Base-by-base conservation (phyloP, 2,797 vertebrate species). In the Cheirogaleus major region DNA sequence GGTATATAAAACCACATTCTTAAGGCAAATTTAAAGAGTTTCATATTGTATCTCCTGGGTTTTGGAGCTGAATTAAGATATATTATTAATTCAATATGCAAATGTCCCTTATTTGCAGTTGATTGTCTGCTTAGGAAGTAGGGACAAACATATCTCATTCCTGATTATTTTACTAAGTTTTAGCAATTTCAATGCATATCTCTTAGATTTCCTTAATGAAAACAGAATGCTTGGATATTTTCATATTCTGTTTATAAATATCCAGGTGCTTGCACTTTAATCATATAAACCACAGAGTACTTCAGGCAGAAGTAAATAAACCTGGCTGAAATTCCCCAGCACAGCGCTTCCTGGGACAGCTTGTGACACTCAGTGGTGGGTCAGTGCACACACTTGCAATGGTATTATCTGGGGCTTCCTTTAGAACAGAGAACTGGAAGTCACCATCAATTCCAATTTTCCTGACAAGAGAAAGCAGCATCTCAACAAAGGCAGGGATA, bases 211-310 rank as follows among this genome's bases (percentile, higher is more conserved):
- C 89, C 65, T 96, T 95, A 88, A 93, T 57, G 23, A 76, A 95
- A 95, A 91, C 27, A 92, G 52, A 93, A 89, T 95, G 45, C 63
- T 45, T 79, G 45, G 35, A 13, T 95, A 91, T 82, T 92, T 96
- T 92, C 63, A 61, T 50, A 23, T 65, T 72, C 57, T 95, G 91
- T 95, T 96, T 85, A 93, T 85, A 97, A 90, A 97, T 38, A 97
- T 15, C 38, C 57, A 92, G 30, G 55, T 91, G 48, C 45, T 90
- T 96, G 50, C 7, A 65, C 57, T 69, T 70, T 75, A 82, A 90
- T 87, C 67, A 96, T 69, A 92, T 67, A 72, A 79, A 65, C 57
- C 57, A 91, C 57, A 75, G 82, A 43, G 50, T 86, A 14, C 45
- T 50, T 92, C 43, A 57, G 65, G 32, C 50, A 93, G 50, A 70